These are phyloP conservation scores for Anodontia alba DNA, from an alignment of 2,888 invertebrate species.

Conservation along the genomic window DNA sequence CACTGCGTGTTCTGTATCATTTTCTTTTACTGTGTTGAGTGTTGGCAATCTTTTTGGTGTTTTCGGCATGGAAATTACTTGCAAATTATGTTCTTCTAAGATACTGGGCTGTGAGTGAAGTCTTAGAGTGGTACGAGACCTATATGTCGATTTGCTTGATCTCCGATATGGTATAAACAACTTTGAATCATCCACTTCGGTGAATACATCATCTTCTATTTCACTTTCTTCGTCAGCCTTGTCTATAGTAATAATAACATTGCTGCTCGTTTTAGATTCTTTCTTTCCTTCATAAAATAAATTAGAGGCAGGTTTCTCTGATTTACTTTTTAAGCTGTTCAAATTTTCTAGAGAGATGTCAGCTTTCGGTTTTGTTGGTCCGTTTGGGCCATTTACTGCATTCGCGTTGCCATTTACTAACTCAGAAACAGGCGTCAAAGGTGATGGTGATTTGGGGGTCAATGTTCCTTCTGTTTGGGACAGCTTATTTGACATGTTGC, in stretches of 20 bases:
- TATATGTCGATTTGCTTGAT: slow-evolving; percentile 54
- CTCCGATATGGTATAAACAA: slow-evolving; percentile 28
- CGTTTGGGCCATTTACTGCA: too few relatives aligned
- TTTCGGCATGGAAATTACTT: slow-evolving; percentile 24
- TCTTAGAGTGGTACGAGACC: slow-evolving; percentile 38
- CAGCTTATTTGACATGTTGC: background rate
- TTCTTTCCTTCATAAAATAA: background rate
- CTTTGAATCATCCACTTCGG: background rate
- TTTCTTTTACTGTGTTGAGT: too few relatives aligned
- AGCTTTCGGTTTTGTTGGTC: too few relatives aligned
- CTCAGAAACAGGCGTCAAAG: too few relatives aligned
- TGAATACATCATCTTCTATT: background rate
- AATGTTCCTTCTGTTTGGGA: too few relatives aligned
- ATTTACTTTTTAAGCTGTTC: too few relatives aligned
- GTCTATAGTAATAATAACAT: background rate
- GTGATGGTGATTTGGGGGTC: too few relatives aligned
- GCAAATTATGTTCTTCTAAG: slow-evolving; percentile 46
- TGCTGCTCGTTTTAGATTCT: background rate
- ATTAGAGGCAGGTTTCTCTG: too few relatives aligned
- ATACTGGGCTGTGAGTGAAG: slow-evolving; percentile 33
- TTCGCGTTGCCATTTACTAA: too few relatives aligned
- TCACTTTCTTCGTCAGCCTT: slow-evolving; percentile 1
- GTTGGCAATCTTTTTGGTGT: background rate
- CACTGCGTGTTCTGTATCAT: too few relatives aligned
- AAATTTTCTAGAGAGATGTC: too few relatives aligned